A percentile compares a stretch with the other conserved stretches of the same genome.
Evolutionary conservation across 2,113 vertebrate species (phyloP).

Genomic region (Irena cyanogastra): DNA sequence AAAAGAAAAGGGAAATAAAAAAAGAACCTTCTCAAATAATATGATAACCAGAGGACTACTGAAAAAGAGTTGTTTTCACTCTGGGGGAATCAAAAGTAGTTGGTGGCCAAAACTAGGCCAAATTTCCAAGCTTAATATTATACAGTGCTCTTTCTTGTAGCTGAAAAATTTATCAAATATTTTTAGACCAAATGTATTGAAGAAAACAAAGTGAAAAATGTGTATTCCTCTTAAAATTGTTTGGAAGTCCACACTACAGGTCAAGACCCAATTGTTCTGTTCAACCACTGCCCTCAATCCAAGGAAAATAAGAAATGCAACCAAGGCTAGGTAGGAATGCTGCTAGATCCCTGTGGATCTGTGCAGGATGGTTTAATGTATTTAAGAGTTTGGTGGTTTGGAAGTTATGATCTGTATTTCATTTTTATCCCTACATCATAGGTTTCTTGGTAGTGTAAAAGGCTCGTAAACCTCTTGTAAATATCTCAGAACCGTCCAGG

Average conservation of each 20-base stretch:
- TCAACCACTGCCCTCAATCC: neutral
- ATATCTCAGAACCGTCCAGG: neutral
- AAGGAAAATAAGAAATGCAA: neutral
- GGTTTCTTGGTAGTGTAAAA: neutral
- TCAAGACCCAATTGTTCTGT: neutral
- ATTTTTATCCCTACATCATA: neutral
- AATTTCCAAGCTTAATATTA: neutral
- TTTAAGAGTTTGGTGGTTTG: neutral
- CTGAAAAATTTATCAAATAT: neutral
- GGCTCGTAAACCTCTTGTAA: neutral
- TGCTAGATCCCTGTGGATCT: neutral
- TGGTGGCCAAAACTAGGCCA: neutral
- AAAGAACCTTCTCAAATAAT: neutral
- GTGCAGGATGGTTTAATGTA: neutral
- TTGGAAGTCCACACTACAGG: fast-evolving
- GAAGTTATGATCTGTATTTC: neutral
- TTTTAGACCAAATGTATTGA: neutral
- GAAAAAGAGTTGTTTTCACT: neutral
- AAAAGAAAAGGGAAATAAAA: neutral
- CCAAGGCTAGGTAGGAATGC: neutral
- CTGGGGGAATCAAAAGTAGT: neutral
- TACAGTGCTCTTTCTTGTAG: neutral
- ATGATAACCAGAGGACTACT: neutral
- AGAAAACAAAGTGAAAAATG: neutral
- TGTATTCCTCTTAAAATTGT: neutral